Evolutionary conservation across 2,113 vertebrate species (phyloP).

Genomic region (Acanthochromis polyacanthus): DNA sequence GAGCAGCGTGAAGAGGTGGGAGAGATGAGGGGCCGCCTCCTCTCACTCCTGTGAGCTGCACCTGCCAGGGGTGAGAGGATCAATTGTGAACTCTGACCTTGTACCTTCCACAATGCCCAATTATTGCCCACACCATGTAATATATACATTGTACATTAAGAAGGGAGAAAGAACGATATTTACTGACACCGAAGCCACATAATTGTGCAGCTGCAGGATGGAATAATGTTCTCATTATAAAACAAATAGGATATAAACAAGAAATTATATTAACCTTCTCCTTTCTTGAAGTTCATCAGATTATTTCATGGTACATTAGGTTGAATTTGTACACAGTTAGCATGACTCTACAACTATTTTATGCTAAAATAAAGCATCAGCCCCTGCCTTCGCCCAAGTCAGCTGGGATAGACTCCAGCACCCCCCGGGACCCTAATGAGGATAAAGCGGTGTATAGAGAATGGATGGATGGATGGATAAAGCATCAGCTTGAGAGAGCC

Average conservation of each 20-base stretch:
- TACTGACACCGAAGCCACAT: background rate
- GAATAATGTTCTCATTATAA: background rate
- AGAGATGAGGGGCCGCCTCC: slow-evolving; percentile 83
- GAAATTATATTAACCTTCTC: background rate
- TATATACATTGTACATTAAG: slow-evolving; percentile 58
- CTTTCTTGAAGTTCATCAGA: too few species aligned
- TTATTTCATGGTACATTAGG: too few species aligned
- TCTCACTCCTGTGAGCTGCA: slow-evolving; percentile 83
- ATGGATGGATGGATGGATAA: too few species aligned
- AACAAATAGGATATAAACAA: slow-evolving; percentile 2
- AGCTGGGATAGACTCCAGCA: too few species aligned
- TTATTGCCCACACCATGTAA: slow-evolving; percentile 67
- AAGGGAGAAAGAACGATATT: slow-evolving; percentile 1
- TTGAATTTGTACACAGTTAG: too few species aligned
- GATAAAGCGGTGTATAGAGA: too few species aligned
- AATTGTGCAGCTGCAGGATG: slow-evolving; percentile 27
- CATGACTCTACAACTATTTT: too few species aligned
- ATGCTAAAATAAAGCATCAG: too few species aligned
- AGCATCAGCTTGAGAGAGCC: too few species aligned
- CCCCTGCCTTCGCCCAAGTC: too few species aligned
- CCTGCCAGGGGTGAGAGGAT: slow-evolving; percentile 81
- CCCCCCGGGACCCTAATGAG: too few species aligned
- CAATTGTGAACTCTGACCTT: slow-evolving; percentile 82
- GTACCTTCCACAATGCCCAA: slow-evolving; percentile 75
- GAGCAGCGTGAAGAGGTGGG: slow-evolving; percentile 88